Evolutionary conservation across 2,797 vertebrate species (phyloP).

Genomic region (Coccyzus lansbergi): DNA sequence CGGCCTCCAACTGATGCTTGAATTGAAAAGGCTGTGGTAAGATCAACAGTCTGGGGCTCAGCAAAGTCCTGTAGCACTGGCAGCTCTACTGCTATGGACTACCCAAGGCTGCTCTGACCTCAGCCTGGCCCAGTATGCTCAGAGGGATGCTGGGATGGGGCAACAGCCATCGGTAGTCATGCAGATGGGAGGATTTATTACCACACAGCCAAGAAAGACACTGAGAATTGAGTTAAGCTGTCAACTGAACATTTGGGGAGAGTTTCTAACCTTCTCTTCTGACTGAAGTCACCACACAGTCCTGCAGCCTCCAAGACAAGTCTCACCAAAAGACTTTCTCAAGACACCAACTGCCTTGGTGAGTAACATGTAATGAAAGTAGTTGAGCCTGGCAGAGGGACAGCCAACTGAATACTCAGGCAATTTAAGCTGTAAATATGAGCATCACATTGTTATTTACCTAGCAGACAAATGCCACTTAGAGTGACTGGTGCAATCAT

Average conservation of each 20-base stretch:
- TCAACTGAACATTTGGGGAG: not conserved
- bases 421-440: not conserved
- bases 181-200: not conserved
- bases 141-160: not conserved
- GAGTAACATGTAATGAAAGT: fast-evolving
- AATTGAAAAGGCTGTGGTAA: not conserved
- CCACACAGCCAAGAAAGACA: not conserved
- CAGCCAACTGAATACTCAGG: not conserved
- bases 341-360: fast-evolving
- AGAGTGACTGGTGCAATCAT: not conserved
- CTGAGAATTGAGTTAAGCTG: not conserved
- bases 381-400: not conserved
- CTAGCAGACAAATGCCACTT: not conserved
- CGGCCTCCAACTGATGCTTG: fast-evolving
- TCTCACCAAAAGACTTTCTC: not conserved
- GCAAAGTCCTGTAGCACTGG: not conserved
- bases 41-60: not conserved
- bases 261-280: not conserved
- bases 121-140: fast-evolving
- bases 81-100: not conserved
- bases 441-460: not conserved
- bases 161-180: not conserved
- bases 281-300: not conserved
- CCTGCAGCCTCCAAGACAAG: not conserved
- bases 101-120: fast-evolving